Base-by-base conservation (phyloP, 2,888 invertebrate genomes). In the Nemurella pictetii region DNA sequence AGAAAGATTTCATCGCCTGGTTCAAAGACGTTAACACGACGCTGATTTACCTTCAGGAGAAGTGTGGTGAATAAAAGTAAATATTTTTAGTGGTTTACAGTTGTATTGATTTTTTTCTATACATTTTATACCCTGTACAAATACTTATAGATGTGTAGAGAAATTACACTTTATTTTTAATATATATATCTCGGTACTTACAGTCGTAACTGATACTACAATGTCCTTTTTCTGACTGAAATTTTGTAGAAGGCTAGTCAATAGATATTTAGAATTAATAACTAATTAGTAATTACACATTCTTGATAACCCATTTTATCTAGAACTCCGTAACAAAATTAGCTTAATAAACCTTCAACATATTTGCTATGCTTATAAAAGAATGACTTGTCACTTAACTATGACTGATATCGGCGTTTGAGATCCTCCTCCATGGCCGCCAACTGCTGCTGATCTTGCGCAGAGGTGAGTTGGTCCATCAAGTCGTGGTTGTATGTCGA, bases 401-500 rank as follows among this genome's bases (percentile, higher is more conserved):
- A 78, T 7, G 78, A 72, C 28, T 87, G 87, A 82, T 90, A 90
- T 87, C 89, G 88, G 25, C 89, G 88, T 83, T 89, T 89, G 85
- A 92, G 88, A 87, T 92, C 92, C 78, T 90, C 90, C 85, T 92
- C 91, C 89, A 92, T 90, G 0, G 91, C 91, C 82, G 91, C 85
- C 73, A 80, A 74, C 73, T 84, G 84, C 75, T 85, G 91, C 85
- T 91, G 90, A 86, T 91, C 92, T 87, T 92, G 92, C 80, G 92
- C 92, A 86, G 92, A 92, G 0, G 91, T 91, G 87, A 94, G 91
- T 88, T 94, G 93, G 88, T 96, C 96, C 95, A 97, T 96, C 0
- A 96, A 93, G 88, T 97, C 97, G 89, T 98, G 98, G 91, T 98
- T 97, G 89, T 97, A 97, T 0, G 98, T 98, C 5, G 98, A 98